Percentiles rank a stretch among this genome's conserved stretches.
phyloP scores from a whole-genome alignment of 1,140 invertebrate genomes.

The Epicauta chinensis region DNA sequence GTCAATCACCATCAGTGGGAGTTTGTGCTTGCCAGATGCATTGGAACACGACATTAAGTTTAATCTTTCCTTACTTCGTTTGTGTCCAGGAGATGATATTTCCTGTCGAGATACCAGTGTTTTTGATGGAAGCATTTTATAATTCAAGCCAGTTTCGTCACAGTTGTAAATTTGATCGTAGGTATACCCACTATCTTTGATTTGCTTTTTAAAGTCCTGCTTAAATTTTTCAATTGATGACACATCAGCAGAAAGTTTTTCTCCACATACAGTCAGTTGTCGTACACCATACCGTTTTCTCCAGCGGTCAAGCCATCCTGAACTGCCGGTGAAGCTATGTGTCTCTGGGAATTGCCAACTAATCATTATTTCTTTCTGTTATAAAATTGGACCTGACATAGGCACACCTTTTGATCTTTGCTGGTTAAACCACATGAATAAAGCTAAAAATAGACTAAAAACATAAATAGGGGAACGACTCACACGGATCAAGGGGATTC shows the following conservation, averaged over 20 bases:
- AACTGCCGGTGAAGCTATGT: conserved; percentile 26
- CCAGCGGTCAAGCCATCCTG: conserved; percentile 29
- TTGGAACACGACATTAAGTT: conserved; percentile 41
- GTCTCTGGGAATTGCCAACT: conserved; percentile 13
- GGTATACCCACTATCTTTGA: not conserved
- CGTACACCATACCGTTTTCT: too few species aligned
- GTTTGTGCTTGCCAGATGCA: conserved; percentile 36
- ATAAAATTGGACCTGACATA: conserved; percentile 8
- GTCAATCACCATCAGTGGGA: conserved; percentile 31
- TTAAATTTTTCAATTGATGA: not conserved
- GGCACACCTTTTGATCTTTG: conserved; percentile 5
- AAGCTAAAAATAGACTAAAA: too few species aligned
- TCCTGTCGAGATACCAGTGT: conserved; percentile 34
- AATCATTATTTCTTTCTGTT: conserved; percentile 10
- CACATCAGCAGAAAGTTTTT: conserved; percentile 20
- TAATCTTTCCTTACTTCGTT: conserved; percentile 39
- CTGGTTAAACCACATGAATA: conserved; percentile 1
- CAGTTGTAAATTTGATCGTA: conserved; percentile 39
- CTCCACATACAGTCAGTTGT: not conserved
- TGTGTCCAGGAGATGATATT: conserved; percentile 35
- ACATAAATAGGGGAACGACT: too few species aligned
- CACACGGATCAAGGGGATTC: too few species aligned
- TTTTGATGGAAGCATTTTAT: conserved; percentile 37
- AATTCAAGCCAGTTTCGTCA: conserved; percentile 42
- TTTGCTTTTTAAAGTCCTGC: too few species aligned